phyloP scores from a whole-genome alignment of 2,888 invertebrate species.

The Eupithecia centaureata region DNA sequence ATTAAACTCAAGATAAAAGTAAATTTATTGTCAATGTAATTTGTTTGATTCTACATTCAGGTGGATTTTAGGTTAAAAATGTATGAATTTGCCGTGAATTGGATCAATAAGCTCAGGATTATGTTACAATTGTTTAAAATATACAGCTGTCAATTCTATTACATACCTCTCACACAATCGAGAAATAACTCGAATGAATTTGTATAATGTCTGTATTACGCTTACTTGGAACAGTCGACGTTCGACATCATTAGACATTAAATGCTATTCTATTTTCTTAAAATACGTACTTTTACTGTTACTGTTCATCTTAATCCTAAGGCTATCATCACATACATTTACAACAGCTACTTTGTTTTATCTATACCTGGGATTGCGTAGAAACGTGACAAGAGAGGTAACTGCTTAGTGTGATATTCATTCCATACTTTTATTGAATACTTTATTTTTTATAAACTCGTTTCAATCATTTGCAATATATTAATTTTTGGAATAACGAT shows the following conservation, averaged over 20 bases:
- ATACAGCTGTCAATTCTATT: conserved; percentile 63
- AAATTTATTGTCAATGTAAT: background rate
- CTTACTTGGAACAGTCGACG: conserved; percentile 79
- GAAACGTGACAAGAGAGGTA: conserved; percentile 64
- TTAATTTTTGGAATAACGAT: conserved; percentile 33
- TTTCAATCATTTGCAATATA: conserved; percentile 45
- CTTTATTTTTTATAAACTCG: conserved; percentile 55
- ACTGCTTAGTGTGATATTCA: conserved; percentile 81
- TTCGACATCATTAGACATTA: conserved; percentile 62
- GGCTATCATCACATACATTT: conserved; percentile 47
- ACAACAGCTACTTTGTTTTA: conserved; percentile 38
- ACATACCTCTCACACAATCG: conserved; percentile 74
- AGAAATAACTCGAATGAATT: conserved; percentile 80
- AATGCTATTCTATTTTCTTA: conserved; percentile 83
- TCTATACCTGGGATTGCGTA: conserved; percentile 46
- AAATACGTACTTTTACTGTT: conserved; percentile 73
- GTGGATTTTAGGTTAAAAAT: conserved; percentile 9
- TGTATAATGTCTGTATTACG: conserved; percentile 78
- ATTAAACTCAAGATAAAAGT: background rate
- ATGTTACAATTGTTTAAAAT: conserved; percentile 37
- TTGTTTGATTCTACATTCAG: conserved; percentile 11
- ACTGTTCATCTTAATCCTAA: conserved; percentile 63
- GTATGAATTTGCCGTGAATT: conserved; percentile 18
- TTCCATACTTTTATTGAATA: conserved; percentile 70
- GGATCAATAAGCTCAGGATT: conserved; percentile 28